These are phyloP conservation scores for Brevipalpus yothersi DNA, from an alignment of 1,140 invertebrate genomes.

Conservation along the genomic window DNA sequence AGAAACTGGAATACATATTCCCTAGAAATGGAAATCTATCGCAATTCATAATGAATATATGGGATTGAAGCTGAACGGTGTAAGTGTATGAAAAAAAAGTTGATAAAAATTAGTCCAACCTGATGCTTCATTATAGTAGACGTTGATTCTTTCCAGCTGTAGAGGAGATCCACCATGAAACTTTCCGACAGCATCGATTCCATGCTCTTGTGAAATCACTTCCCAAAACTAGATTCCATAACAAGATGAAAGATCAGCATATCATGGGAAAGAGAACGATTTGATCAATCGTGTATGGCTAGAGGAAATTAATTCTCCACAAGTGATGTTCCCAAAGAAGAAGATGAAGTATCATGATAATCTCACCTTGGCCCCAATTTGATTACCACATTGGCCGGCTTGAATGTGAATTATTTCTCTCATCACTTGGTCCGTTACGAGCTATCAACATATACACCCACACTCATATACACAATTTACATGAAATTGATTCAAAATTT, in stretches of 20 bases:
- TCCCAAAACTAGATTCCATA: slow-evolving; percentile 27
- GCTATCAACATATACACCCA: too few species aligned
- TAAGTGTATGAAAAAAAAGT: slow-evolving; percentile 18
- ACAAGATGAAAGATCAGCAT: not conserved
- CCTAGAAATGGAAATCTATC: too few species aligned
- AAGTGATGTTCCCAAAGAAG: not conserved
- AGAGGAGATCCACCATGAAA: slow-evolving; percentile 63
- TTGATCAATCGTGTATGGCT: too few species aligned
- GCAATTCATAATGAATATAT: slow-evolving; percentile 11
- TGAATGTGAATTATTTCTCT: slow-evolving; percentile 75
- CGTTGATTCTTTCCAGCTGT: slow-evolving; percentile 67
- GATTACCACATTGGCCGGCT: slow-evolving; percentile 5
- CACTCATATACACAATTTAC: too few species aligned
- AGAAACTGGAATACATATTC: too few species aligned
- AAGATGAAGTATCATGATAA: not conserved
- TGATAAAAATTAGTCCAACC: slow-evolving; percentile 15
- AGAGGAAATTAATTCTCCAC: too few species aligned
- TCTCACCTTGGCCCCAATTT: slow-evolving; percentile 4
- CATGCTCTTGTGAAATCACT: slow-evolving; percentile 70
- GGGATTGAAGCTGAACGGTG: slow-evolving; percentile 24
- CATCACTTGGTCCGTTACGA: slow-evolving; percentile 26
- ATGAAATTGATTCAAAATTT: too few species aligned
- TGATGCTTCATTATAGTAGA: slow-evolving; percentile 73
- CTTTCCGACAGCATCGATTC: slow-evolving; percentile 59
- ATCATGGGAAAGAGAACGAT: too few species aligned